Percentiles rank a stretch among this genome's conserved stretches.
These are phyloP conservation scores for Sesamia nonagrioides DNA, from an alignment of 1,140 invertebrate genomes.

Conservation along the genomic window DNA sequence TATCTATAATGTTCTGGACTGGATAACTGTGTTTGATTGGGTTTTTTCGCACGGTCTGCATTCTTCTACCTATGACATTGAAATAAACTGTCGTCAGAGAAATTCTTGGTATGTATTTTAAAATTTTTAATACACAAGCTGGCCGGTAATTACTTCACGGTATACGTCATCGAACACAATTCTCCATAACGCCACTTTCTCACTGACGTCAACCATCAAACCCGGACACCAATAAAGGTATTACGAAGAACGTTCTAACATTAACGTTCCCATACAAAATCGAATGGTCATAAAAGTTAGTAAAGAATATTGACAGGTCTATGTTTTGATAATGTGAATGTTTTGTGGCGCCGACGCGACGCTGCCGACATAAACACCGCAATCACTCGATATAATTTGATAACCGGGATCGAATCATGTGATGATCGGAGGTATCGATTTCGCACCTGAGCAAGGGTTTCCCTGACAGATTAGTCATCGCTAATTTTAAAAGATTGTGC, in stretches of 20 bases:
- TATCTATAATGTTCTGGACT: neutral
- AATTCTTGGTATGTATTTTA: constrained; percentile 30
- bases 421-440: constrained; percentile 40
- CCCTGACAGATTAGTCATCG: constrained; percentile 34
- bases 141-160: constrained; percentile 12
- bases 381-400: constrained; percentile 49
- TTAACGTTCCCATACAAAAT: constrained; percentile 46
- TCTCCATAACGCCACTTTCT: constrained; percentile 38
- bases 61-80: neutral
- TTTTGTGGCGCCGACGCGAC: constrained; percentile 52
- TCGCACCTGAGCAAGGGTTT: constrained; percentile 34
- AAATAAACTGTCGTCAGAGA: constrained; percentile 7
- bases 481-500: constrained; percentile 17
- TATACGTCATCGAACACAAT: constrained; percentile 27
- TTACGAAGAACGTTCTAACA: constrained; percentile 45
- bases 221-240: constrained; percentile 36
- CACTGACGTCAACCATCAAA: constrained; percentile 43
- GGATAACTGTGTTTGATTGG: neutral
- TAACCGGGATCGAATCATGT: constrained; percentile 34
- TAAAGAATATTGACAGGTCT: constrained; percentile 50
- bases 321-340: constrained; percentile 44
- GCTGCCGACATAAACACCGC: constrained; percentile 37
- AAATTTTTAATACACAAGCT: constrained; percentile 1
- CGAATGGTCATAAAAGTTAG: constrained; percentile 45
- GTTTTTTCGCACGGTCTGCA: neutral